These are phyloP conservation scores for Apamea sordens DNA, from an alignment of 2,888 invertebrate genomes.

Conservation along the genomic window DNA sequence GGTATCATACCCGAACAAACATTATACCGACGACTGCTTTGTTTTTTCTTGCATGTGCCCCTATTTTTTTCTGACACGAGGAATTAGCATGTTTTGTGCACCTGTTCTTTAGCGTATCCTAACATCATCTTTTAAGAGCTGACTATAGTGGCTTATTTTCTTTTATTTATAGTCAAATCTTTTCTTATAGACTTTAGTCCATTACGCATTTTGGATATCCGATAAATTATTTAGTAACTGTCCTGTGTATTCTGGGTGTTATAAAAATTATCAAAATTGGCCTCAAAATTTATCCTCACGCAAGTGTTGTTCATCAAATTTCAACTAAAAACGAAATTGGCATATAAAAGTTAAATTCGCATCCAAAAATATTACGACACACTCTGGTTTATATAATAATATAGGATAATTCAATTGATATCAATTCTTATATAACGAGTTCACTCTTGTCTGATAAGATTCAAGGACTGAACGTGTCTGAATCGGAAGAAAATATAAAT, in stretches of 20 bases:
- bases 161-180: conserved; percentile 57
- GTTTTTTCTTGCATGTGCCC: conserved; percentile 73
- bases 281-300: conserved; percentile 75
- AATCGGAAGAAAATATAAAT: background rate
- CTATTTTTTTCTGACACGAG: conserved; percentile 60
- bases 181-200: conserved; percentile 60
- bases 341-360: conserved; percentile 72
- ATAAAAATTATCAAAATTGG: conserved; percentile 70
- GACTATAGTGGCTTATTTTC: conserved; percentile 60
- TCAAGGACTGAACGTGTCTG: background rate
- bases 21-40: conserved; percentile 64
- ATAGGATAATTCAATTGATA: background rate
- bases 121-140: conserved; percentile 45
- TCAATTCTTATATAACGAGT: background rate
- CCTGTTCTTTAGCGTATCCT: conserved; percentile 60
- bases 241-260: conserved; percentile 81
- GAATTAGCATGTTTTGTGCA: conserved; percentile 64
- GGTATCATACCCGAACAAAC: conserved; percentile 49
- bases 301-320: conserved; percentile 67
- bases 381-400: conserved; percentile 73
- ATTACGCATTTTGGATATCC: conserved; percentile 67
- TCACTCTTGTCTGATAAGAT: background rate
- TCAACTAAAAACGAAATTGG: conserved; percentile 77
- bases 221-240: conserved; percentile 60
- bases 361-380: conserved; percentile 70